Conservation (phyloP, 2,113 vertebrate species). For the Typhlomys cinereus region DNA sequence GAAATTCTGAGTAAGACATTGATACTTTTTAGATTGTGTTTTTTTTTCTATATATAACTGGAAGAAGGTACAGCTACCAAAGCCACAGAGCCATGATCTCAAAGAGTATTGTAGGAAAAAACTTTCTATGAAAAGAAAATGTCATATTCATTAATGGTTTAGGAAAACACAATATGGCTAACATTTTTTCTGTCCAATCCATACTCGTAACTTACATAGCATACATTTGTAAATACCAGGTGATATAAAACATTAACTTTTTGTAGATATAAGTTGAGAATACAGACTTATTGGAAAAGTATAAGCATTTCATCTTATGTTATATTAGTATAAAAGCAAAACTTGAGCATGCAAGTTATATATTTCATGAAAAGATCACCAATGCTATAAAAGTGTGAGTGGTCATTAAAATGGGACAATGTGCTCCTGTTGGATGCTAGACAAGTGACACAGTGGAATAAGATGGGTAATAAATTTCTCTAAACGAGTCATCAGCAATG, state of each 20-base stretch:
- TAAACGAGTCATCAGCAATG: background rate
- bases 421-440: background rate
- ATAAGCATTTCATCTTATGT: background rate
- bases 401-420: background rate
- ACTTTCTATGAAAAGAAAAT: background rate
- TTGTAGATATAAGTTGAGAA: background rate
- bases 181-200: no score
- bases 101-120: background rate
- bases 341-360: background rate
- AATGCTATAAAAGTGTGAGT: background rate
- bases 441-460: background rate
- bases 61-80: background rate
- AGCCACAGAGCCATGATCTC: background rate
- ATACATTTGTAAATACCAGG: background rate
- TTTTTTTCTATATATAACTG: background rate
- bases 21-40: background rate
- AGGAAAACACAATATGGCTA: background rate
- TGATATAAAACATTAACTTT: constrained; percentile 15
- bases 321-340: background rate
- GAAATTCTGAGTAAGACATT: background rate
- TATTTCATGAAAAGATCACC: background rate
- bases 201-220: no score
- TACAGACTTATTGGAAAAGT: background rate
- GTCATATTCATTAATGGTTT: background rate
- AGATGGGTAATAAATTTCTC: background rate